Percentiles rank a stretch among this genome's conserved stretches.
Evolutionary conservation across 1,140 invertebrate species (phyloP).

Genomic region (Brachionus asplanchnoidis): DNA sequence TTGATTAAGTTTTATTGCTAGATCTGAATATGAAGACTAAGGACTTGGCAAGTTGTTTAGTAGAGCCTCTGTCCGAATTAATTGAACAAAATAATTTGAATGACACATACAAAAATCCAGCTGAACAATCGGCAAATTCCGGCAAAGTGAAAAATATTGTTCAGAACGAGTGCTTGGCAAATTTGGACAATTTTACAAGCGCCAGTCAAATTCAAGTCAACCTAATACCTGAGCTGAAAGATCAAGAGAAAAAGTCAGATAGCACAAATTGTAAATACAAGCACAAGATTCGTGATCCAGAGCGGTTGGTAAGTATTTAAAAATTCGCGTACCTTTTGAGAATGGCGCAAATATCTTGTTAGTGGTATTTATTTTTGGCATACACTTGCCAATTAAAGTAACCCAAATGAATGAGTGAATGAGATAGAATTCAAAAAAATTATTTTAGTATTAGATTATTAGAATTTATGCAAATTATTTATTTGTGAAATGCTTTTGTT

Average conservation of each 20-base stretch:
- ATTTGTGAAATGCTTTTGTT: not conserved
- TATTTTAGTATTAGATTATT: not conserved
- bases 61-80: slow-evolving; percentile 1
- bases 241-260: not conserved
- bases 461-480: not conserved
- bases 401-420: not conserved
- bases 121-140: not conserved
- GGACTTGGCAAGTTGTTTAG: not conserved
- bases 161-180: not conserved
- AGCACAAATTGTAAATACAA: not conserved
- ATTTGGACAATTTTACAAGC: not conserved
- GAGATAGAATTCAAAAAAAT: not conserved
- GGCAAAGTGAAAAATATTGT: not conserved
- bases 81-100: slow-evolving; percentile 1
- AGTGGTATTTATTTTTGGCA: not conserved
- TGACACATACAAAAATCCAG: not conserved
- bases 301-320: not conserved
- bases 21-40: slow-evolving; percentile 20
- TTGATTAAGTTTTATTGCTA: not conserved
- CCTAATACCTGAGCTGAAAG: not conserved
- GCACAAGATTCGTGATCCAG: not conserved
- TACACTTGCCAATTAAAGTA: not conserved
- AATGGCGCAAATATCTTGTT: not conserved
- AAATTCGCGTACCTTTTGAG: not conserved
- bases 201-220: not conserved